Evolutionary conservation across 2,888 invertebrate species (phyloP), one percentile per base, ranked within the genome.

Genomic region (Hermodice carunculata): DNA sequence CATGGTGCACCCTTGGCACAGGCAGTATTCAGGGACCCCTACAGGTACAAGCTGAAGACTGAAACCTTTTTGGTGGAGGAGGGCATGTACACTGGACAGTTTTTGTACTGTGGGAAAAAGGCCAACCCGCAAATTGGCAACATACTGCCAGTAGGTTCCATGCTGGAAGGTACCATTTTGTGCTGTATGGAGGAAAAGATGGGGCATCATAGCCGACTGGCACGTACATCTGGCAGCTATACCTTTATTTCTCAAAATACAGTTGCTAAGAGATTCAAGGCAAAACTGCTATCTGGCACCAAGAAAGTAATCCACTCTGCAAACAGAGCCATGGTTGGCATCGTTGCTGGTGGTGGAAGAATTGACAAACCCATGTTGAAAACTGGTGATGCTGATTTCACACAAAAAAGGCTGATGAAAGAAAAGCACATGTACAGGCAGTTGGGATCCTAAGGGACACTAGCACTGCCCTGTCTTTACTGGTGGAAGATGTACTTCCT

Each of bases 101-200:
- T 98, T 87, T 90, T 99, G 62, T 99, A 98, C 88, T 99, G 98
- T 86, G 99, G 99, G 82, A 96, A 94, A 88, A 99, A 96, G 89
- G 92, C 92, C 28, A 89, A 88, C 71, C 88, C 93, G 42, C 91
- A 91, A 83, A 90, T 91, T 89, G 97, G 97, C 74, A 99, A 99
- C 90, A 97, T 99, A 46, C 93, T 99, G 91, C 99, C 99, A 17
- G 92, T 99, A 76, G 97, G 98, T 76, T 89, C 92, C 67, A 98
- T 99, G 96, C 99, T 99, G 82, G 99, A 99, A 89, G 99, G 99
- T 90, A 99, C 99, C 63, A 96, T 98, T 85, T 94, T 99, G 46
- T 99, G 99, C 88, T 98, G 98, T 87, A 87, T 99, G 82, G 99
- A 99, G 87, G 98, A 99, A 88, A 99, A 99, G 88, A 95, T 96